A percentile compares a stretch with the other conserved stretches of the same genome.
Conservation (phyloP, 2,113 vertebrate genomes). For the Sander vitreus region DNA sequence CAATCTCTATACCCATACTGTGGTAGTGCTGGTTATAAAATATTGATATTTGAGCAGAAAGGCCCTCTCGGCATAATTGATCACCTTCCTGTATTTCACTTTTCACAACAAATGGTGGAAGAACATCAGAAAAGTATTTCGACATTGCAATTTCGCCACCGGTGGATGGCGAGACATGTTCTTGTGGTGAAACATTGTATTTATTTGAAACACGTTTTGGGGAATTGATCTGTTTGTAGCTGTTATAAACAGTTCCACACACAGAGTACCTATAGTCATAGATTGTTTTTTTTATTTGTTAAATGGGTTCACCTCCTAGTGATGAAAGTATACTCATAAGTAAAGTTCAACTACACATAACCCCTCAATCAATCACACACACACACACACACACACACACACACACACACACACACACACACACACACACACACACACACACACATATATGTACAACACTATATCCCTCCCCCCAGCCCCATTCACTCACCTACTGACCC, state of each 20-base stretch:
- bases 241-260: slow-evolving; percentile 17
- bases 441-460: no score
- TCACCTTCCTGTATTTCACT: slow-evolving; percentile 5
- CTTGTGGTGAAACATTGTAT: background rate
- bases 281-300: background rate
- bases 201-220: slow-evolving; percentile 33
- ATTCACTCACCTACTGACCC: no score
- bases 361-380: background rate
- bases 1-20: slow-evolving; percentile 28
- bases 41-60: slow-evolving; percentile 57
- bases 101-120: background rate
- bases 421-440: no score
- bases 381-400: no score
- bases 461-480: no score
- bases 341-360: slow-evolving; percentile 21
- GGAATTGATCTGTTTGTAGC: background rate
- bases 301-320: background rate
- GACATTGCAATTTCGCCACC: background rate
- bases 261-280: background rate
- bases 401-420: no score
- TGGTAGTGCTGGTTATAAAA: slow-evolving; percentile 55
- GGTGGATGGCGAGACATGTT: background rate
- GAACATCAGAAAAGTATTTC: background rate
- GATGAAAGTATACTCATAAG: slow-evolving; percentile 26
- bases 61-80: slow-evolving; percentile 44